Base-by-base conservation (phyloP, 1,140 invertebrate species). In the Leptopilina boulardi region DNA sequence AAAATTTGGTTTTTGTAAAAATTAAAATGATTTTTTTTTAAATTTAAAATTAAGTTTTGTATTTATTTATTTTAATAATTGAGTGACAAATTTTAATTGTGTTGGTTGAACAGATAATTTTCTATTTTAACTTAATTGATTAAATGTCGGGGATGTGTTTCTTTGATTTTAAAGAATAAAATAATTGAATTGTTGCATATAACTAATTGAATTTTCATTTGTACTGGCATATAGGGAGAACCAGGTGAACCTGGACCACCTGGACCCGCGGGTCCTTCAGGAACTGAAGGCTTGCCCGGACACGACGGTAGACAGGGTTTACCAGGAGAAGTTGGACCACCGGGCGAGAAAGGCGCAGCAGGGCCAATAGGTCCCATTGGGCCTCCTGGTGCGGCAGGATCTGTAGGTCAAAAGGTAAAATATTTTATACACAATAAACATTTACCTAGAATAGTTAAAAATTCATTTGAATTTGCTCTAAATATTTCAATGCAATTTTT, bases 201-300 rank as follows among this genome's bases (percentile, higher is more conserved):
- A 15, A 73, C 26, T 66, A 66, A 66, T 30, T 34, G 23, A 66
- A 30, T 30, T 59, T n/a, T 30, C 26, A 23, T 66, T 66, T 66
- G 30, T 59, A 44, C 34, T 21, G 30, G 19, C 3, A 41, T 74
- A 72, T 85, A 98, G 97, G 97, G 97, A 56, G 96, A 98, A 89
- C 96, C 97, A 71, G 96, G 96, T 70, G 95, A 97, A 88, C 96
- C 96, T 18, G 97, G 97, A 47, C 96, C 96, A 26, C 96, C 96
- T 11, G 97, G 97, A 70, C 95, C 96, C 54, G 93, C 95, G 13
- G 97, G 97, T 26, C 94, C 95, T 19, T 92, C 93, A 75, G 97
- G 97, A 56, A 89, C 93, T 18, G 93, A 95, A 82, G 96, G 96
- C 54, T 88, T 95, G 41, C 93, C 96, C 10, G 97, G 97, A 34